Conservation (phyloP, 2,888 invertebrate genomes). For the Meiosimyza decipiens region DNA sequence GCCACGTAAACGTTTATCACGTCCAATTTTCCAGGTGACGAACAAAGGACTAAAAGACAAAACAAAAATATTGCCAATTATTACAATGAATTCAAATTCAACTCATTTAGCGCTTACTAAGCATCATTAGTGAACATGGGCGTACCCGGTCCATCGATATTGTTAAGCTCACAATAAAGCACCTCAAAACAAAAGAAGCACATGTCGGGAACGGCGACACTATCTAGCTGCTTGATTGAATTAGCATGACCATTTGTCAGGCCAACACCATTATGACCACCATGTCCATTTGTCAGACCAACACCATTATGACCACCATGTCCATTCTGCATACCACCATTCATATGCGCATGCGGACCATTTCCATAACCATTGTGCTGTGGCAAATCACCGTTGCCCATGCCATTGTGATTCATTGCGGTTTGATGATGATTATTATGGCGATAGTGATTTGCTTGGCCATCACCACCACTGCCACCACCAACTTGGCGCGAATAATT, state of each 20-base stretch:
- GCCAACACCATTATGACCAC: slow-evolving; percentile 31
- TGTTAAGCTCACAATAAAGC: slow-evolving; percentile 92
- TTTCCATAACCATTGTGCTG: slow-evolving; percentile 41
- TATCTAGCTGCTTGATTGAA: slow-evolving; percentile 55
- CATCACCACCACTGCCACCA: background rate
- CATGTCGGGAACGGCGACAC: slow-evolving; percentile 93
- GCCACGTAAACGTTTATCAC: slow-evolving; percentile 93
- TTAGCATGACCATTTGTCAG: slow-evolving; percentile 66
- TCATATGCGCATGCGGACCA: slow-evolving; percentile 42
- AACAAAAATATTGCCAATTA: background rate
- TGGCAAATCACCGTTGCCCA: slow-evolving; percentile 32
- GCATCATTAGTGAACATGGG: slow-evolving; percentile 95
- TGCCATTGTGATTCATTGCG: slow-evolving; percentile 32
- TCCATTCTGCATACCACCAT: slow-evolving; percentile 22
- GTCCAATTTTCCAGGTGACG: slow-evolving; percentile 99
- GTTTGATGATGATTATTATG: slow-evolving; percentile 35
- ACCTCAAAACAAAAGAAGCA: slow-evolving; percentile 99
- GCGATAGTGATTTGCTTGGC: slow-evolving; percentile 38
- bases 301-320: slow-evolving; percentile 3
- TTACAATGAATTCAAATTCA: background rate
- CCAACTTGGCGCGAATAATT: slow-evolving; percentile 42
- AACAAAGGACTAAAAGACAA: slow-evolving; percentile 86
- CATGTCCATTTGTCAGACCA: background rate
- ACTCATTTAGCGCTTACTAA: slow-evolving; percentile 78
- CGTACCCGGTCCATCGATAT: slow-evolving; percentile 89